These are phyloP conservation scores for Gandaritis pyraliata DNA, from an alignment of 2,888 invertebrate species.

Conservation along the genomic window DNA sequence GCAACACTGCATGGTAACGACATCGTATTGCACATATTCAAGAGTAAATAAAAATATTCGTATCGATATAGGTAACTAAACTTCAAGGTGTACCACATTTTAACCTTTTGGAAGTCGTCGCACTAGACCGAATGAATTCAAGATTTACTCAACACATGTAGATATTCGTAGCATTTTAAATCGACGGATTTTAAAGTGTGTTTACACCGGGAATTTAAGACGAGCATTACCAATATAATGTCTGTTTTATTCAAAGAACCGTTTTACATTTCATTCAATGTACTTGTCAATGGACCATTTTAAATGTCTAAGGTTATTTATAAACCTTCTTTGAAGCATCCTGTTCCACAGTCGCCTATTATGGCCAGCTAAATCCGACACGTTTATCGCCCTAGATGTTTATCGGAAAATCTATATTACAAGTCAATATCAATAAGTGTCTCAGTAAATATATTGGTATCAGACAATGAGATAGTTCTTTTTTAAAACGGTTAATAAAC, in stretches of 20 bases:
- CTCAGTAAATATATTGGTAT: too few species aligned
- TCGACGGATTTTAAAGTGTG: constrained; percentile 12
- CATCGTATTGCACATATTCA: constrained; percentile 9
- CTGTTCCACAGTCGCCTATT: constrained; percentile 6
- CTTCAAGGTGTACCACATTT: constrained; percentile 29
- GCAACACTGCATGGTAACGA: constrained; percentile 24
- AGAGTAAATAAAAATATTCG: constrained; percentile 10
- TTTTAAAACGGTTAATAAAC: constrained; percentile 24
- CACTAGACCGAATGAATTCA: constrained; percentile 16
- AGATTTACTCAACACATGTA: constrained; percentile 13
- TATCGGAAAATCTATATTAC: neutral
- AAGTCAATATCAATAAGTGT: too few species aligned
- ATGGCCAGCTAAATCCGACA: neutral
- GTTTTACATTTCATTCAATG: constrained; percentile 19
- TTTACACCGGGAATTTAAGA: constrained; percentile 12
- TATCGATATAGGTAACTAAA: constrained; percentile 16
- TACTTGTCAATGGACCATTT: constrained; percentile 15
- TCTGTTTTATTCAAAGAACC: constrained; percentile 7
- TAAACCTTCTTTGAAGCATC: neutral
- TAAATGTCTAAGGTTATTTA: neutral
- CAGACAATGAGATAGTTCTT: too few species aligned
- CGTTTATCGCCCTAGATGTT: constrained; percentile 10
- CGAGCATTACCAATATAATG: constrained; percentile 13
- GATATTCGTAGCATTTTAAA: constrained; percentile 7
- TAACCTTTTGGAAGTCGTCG: constrained; percentile 16